Evolutionary conservation across 2,797 vertebrate genomes (phyloP), one percentile per base, ranked within the genome.

Genomic region (Poliocrania exsul): DNA sequence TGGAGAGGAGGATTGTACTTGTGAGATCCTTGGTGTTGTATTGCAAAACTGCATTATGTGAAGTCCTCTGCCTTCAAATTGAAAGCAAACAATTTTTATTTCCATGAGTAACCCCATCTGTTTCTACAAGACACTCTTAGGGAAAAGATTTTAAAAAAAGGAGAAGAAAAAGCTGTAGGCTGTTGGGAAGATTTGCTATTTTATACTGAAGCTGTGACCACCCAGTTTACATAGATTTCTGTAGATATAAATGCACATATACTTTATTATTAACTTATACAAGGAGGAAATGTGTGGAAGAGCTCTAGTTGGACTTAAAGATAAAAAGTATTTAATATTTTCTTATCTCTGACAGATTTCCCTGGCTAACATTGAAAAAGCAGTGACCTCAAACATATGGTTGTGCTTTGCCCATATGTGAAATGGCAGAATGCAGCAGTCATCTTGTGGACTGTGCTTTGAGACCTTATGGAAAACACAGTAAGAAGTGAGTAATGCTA

Each of bases 31-130:
- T 67, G 73, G 90, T 94, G 90, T 73, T 86, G 46, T 92, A 62
- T 93, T 95, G 92, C 93, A 91, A 75, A 95, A 90, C 73, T 84
- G 38, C 60, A 38, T 85, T 93, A 79, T 84, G 46, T 82, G 86
- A 84, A 88, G 78, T 47, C 31, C 38, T 80, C 73, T 79, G 58
- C 44, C 44, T 88, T 90, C 83, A 77, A 58, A 70, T 1, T 86
- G 87, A 93, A 92, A 91, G 70, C 50, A 79, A 95, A 86, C 31
- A 78, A 54, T 14, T 4, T 44, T 91, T 74, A 44, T 31, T 91
- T 90, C 72, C 49, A 28, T 79, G 90, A 93, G 80, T 72, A 95
- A 90, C 33, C 17, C 73, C 85, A 86, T 90, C 85, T 92, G 85
- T 91, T 94, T 94, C 73, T 40, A n/a, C 70, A 74, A 62, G 69